Conservation (phyloP, 2,888 invertebrate species). For the Drosophila kuntzei region DNA sequence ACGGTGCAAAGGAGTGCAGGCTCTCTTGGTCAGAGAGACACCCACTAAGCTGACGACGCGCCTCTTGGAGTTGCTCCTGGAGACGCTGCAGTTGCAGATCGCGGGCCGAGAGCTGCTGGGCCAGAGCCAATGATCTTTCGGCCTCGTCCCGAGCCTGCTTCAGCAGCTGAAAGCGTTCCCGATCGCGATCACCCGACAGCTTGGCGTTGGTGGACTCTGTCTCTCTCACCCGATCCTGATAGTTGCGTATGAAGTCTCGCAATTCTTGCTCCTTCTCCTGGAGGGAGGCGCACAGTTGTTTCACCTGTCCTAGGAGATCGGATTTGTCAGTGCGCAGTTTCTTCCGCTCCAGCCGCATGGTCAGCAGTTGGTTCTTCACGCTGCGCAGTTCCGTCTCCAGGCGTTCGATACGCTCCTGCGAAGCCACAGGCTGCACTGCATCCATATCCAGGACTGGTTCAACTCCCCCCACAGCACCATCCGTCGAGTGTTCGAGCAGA, state of each 20-base stretch:
- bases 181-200: constrained; percentile 90
- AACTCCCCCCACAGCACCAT: constrained; percentile 87
- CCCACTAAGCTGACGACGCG: constrained; percentile 91
- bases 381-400: constrained; percentile 85
- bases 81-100: constrained; percentile 94
- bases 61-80: constrained; percentile 93
- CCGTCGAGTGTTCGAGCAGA: constrained; percentile 87
- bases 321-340: constrained; percentile 96
- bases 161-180: constrained; percentile 94
- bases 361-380: constrained; percentile 86
- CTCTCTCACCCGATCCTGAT: constrained; percentile 95
- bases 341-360: constrained; percentile 95
- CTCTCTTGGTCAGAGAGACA: constrained; percentile 95
- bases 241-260: constrained; percentile 96
- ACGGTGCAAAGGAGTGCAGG: constrained; percentile 90
- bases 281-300: constrained; percentile 95
- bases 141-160: constrained; percentile 96
- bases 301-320: constrained; percentile 96
- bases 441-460: constrained; percentile 84
- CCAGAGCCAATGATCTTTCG: constrained; percentile 93
- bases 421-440: constrained; percentile 84
- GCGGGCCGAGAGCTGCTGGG: constrained; percentile 94
- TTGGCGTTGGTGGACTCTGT: constrained; percentile 89
- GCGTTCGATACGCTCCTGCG: constrained; percentile 86
- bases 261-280: constrained; percentile 98